These are phyloP conservation scores for Peromyscus polionotus DNA, from an alignment of 2,113 vertebrate species.

Conservation along the genomic window DNA sequence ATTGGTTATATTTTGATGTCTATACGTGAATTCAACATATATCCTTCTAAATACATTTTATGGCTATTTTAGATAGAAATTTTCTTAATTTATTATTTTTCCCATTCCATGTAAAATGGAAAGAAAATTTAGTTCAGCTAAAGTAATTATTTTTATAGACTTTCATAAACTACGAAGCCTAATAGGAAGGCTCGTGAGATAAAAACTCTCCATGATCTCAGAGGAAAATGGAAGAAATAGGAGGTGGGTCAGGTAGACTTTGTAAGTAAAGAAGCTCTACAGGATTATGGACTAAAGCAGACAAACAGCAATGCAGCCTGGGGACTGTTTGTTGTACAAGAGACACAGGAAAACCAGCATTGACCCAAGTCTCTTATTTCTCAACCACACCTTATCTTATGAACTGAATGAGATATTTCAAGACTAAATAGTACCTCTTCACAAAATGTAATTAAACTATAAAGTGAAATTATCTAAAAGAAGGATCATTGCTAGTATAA, in stretches of 20 bases:
- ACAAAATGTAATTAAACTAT: not conserved
- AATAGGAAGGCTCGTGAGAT: not conserved
- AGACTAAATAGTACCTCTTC: not conserved
- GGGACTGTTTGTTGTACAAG: not conserved
- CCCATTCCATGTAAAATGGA: not conserved
- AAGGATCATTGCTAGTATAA: not conserved
- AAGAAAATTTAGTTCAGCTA: not conserved
- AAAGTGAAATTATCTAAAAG: not conserved
- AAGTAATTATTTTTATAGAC: not conserved
- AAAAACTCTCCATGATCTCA: not conserved
- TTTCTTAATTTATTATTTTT: not conserved
- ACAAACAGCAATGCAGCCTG: not conserved
- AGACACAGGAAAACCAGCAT: not conserved
- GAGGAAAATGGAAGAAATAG: not conserved
- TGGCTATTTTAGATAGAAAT: not conserved
- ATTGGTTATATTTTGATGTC: not conserved
- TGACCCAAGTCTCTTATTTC: not conserved
- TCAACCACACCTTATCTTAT: constrained; percentile 10
- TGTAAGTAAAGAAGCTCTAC: not conserved
- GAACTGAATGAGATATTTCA: constrained; percentile 7
- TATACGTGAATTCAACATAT: not conserved
- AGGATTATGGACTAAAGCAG: not conserved
- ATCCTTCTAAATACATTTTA: not conserved
- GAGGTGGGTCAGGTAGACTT: not conserved
- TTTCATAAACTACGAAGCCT: not conserved